phyloP scores from a whole-genome alignment of 2,113 vertebrate genomes.

The Larimichthys polyactis region DNA sequence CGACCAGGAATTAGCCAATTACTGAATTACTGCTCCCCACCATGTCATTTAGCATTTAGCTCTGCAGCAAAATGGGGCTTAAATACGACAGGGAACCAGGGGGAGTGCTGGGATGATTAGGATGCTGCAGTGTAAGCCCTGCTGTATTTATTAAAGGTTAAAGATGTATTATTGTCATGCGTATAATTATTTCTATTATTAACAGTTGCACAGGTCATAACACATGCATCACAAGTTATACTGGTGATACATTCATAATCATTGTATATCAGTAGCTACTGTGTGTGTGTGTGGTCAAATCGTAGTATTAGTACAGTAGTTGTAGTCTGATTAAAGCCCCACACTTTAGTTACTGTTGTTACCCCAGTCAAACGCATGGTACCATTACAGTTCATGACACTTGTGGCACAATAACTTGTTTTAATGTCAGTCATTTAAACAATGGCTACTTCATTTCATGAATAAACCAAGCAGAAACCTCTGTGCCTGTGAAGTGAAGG shows the following conservation, averaged over 20 bases:
- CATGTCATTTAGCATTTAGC: conserved; percentile 49
- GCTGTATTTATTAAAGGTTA: conserved; percentile 5
- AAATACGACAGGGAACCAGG: neutral
- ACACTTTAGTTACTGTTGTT: neutral
- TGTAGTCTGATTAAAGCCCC: neutral
- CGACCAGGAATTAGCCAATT: conserved; percentile 63
- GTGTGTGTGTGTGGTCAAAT: no score
- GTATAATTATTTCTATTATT: neutral
- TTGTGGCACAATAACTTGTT: no score
- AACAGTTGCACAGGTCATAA: neutral
- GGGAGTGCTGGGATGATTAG: neutral
- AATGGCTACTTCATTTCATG: neutral
- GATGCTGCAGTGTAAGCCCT: neutral
- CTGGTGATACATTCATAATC: neutral
- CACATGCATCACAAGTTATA: neutral
- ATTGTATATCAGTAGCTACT: neutral
- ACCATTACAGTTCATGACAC: no score
- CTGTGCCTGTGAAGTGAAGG: no score
- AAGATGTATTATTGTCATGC: neutral
- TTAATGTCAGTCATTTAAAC: neutral
- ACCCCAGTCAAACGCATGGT: neutral
- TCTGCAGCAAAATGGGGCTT: conserved; percentile 23
- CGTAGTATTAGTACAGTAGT: neutral
- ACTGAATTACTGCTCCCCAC: conserved; percentile 54
- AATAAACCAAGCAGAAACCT: neutral